Conservation (phyloP, 1,140 invertebrate genomes). For the Drosophila fuyamai region DNA sequence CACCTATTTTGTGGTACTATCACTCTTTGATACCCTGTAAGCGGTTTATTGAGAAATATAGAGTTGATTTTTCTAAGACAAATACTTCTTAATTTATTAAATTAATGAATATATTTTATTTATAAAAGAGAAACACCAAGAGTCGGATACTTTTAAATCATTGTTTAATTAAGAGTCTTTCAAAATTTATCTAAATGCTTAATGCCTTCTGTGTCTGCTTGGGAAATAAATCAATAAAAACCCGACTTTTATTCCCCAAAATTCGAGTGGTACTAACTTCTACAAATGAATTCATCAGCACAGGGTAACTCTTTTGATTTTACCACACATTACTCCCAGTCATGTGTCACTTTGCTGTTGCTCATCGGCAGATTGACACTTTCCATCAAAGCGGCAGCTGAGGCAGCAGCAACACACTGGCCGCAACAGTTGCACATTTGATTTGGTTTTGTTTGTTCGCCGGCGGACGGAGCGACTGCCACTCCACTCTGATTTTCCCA, state of each 20-base stretch:
- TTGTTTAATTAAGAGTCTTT: no score
- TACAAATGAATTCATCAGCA: background rate
- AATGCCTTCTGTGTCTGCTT: no score
- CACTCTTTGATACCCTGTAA: slow-evolving; percentile 21
- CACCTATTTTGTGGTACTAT: slow-evolving; percentile 59
- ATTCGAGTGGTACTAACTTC: background rate
- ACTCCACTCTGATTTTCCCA: slow-evolving; percentile 2
- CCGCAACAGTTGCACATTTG: slow-evolving; percentile 73
- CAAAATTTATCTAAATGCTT: no score
- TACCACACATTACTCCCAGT: background rate
- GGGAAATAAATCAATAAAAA: no score
- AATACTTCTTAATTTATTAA: no score
- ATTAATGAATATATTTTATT: no score
- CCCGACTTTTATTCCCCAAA: no score
- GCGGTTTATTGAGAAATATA: background rate
- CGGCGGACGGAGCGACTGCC: background rate
- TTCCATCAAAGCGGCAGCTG: slow-evolving; percentile 64
- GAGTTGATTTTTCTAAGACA: no score
- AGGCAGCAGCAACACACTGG: slow-evolving; percentile 49
- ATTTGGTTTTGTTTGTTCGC: slow-evolving; percentile 58
- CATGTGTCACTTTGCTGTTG: slow-evolving; percentile 18
- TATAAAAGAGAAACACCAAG: no score
- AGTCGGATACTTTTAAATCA: no score
- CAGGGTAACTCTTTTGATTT: background rate
- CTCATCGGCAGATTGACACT: slow-evolving; percentile 53